A percentile compares a stretch with the other conserved stretches of the same genome.
Conservation (phyloP, 2,113 vertebrate species). For the Mungos mungo region DNA sequence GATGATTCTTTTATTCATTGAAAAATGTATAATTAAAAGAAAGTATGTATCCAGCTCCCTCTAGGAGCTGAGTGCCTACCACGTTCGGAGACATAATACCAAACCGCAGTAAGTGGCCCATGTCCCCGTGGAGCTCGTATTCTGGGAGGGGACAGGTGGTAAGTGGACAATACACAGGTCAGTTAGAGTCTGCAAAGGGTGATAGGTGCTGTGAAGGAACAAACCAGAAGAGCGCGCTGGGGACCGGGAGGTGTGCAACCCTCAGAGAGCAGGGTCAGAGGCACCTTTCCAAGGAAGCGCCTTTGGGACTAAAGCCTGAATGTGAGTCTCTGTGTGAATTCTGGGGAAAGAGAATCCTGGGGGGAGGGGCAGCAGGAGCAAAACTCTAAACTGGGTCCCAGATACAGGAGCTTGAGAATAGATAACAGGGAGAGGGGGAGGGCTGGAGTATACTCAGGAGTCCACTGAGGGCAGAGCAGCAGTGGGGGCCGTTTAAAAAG, state of each 20-base stretch:
- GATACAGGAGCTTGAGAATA: no score
- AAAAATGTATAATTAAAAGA: not conserved
- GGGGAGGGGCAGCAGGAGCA: no score
- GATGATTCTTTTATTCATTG: not conserved
- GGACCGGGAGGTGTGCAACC: rapidly evolving
- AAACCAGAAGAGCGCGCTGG: rapidly evolving
- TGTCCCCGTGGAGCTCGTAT: rapidly evolving
- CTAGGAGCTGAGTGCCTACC: not conserved
- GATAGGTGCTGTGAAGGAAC: not conserved
- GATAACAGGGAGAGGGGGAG: not conserved
- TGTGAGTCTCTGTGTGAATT: not conserved
- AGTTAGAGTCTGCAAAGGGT: rapidly evolving
- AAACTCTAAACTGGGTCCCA: not conserved
- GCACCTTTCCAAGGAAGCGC: not conserved
- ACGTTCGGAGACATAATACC: rapidly evolving
- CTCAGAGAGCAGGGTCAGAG: rapidly evolving
- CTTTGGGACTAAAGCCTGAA: not conserved
- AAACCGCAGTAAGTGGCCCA: rapidly evolving
- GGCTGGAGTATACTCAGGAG: not conserved
- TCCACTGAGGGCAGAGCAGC: not conserved
- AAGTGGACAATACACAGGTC: not conserved
- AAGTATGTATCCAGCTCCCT: rapidly evolving
- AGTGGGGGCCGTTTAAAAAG: rapidly evolving
- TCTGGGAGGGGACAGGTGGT: no score
- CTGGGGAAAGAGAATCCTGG: not conserved